Percentiles rank a stretch among this genome's conserved stretches.
These are phyloP conservation scores for Alsophila aescularia DNA, from an alignment of 2,888 invertebrate genomes.

Conservation along the genomic window DNA sequence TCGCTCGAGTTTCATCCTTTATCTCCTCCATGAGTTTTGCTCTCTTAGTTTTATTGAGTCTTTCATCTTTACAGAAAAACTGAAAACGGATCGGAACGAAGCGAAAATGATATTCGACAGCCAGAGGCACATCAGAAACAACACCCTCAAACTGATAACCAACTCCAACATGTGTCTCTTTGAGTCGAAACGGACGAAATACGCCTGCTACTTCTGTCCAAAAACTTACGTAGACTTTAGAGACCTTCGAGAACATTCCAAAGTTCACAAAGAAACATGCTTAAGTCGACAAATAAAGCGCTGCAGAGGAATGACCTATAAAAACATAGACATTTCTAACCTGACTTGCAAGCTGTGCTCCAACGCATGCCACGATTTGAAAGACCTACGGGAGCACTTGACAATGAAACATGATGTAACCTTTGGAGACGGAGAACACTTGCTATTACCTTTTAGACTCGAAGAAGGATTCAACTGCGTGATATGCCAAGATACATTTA, in stretches of 20 bases:
- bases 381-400: conserved; percentile 49
- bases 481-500: conserved; percentile 46
- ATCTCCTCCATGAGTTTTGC: too few species aligned
- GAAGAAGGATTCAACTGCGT: conserved; percentile 47
- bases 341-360: conserved; percentile 55
- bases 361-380: conserved; percentile 38
- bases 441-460: conserved; percentile 55
- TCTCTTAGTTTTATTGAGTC: too few species aligned
- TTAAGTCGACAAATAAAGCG: conserved; percentile 32
- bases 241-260: conserved; percentile 49
- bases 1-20: too few species aligned
- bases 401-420: conserved; percentile 42
- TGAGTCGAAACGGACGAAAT: conserved; percentile 54
- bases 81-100: background rate
- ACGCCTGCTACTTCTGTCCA: conserved; percentile 55
- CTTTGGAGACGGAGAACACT: conserved; percentile 44
- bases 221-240: conserved; percentile 47
- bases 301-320: conserved; percentile 45
- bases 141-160: conserved; percentile 55
- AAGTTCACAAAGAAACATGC: conserved; percentile 43
- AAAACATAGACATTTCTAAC: conserved; percentile 58
- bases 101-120: background rate
- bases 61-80: background rate
- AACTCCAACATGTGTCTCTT: conserved; percentile 64
- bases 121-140: conserved; percentile 23